Base-by-base conservation (phyloP, 2,888 invertebrate species). In the Opisthograptis luteolata region DNA sequence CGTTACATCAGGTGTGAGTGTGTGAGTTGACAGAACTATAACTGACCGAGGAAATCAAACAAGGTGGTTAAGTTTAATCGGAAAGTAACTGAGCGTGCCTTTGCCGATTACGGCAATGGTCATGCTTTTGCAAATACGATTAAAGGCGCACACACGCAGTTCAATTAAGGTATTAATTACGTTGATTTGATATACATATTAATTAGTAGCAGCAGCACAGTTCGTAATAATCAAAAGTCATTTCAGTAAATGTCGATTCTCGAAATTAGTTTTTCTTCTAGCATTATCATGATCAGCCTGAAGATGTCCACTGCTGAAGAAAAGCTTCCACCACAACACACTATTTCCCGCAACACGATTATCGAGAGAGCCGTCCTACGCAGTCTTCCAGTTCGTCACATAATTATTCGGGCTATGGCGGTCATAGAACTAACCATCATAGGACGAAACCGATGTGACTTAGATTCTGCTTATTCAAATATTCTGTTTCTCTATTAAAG, bases 141-240 rank as follows among this genome's bases (percentile, higher is more conserved):
- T 35, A 17, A 10, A 19, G 30, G 8, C 35, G 6, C 10, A 22
- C 13, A n/a, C 12, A 7, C 24, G 24, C 24, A 9, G 19, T 22
- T 30, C 30, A 35, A 19, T 35, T 40, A 22, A 28, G 7, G 14
- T 9, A 30, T 27, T 32, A 39, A 37, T 39, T 12, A 32, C 15
- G 20, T 44, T 12, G 15, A 22, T 27, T 27, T 34, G 8, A n/a
- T n/a, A n/a, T n/a, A 30, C 15, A 36, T 37, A 30, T 34, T 43
- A 43, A 20, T 53, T 70, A 55, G 66, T 68, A 66, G 8, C 10
- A 66, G 8, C 10, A 25, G 25, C 25, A 25, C 9, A 10, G 2
- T 10, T 25, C 10, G 3, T 25, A 5, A 10, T n/a, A 9, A 3
- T 17, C 3, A 25, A 9, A 10, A 22, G n/a, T 22, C n/a, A 7